Conservation (phyloP, 2,888 invertebrate species). For the Callosobruchus maculatus region DNA sequence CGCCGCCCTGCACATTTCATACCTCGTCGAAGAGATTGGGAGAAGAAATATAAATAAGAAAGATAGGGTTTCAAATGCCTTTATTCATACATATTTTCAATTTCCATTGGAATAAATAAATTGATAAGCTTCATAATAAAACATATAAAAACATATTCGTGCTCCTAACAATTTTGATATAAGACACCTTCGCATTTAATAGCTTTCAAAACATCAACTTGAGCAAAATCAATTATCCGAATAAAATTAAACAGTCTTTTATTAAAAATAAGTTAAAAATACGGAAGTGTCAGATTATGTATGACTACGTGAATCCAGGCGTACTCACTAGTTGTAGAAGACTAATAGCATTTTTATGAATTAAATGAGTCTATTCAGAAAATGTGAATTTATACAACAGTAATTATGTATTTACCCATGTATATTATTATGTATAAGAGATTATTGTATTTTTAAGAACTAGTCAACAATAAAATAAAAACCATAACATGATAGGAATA, state of each 20-base stretch:
- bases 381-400: background rate
- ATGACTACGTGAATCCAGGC: background rate
- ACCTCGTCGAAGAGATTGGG: no score
- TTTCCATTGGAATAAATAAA: background rate
- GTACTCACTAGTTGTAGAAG: background rate
- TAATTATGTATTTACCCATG: background rate
- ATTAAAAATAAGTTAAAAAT: background rate
- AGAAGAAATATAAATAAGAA: background rate
- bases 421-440: no score
- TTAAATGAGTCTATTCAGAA: background rate
- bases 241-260: background rate
- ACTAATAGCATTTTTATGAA: background rate
- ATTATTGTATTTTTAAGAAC: no score
- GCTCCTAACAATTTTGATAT: background rate
- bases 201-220: background rate
- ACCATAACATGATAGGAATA: no score
- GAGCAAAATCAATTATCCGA: background rate
- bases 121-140: background rate
- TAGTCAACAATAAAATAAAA: no score
- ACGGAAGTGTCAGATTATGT: background rate
- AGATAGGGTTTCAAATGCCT: background rate
- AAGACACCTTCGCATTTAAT: background rate
- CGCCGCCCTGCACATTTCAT: no score
- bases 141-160: background rate
- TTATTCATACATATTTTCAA: slow-evolving; percentile 3